Evolutionary conservation across 2,113 vertebrate species (phyloP).

Genomic region (Mirounga angustirostris): DNA sequence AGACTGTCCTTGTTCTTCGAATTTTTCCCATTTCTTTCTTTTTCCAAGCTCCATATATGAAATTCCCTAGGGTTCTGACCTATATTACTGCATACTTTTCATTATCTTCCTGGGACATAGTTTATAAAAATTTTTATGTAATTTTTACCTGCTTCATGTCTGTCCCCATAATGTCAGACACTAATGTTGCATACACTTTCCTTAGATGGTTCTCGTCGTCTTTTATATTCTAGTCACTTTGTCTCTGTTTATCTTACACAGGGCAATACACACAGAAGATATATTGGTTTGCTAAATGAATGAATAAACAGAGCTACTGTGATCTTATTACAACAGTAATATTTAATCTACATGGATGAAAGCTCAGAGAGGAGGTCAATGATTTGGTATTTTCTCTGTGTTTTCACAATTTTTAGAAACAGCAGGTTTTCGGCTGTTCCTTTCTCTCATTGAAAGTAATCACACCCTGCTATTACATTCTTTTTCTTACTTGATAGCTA

Average conservation of each 20-base stretch:
- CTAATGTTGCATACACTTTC: not conserved
- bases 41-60: not conserved
- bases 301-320: not conserved
- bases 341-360: not conserved
- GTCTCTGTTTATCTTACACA: not conserved
- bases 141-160: not conserved
- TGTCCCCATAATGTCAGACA: not conserved
- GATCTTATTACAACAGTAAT: not conserved
- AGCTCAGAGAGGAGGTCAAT: not conserved
- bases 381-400: not conserved
- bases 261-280: not conserved
- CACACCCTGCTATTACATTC: not conserved
- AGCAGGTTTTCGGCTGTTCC: constrained; percentile 10
- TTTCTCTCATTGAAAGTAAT: constrained; percentile 9
- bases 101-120: not conserved
- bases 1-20: not conserved
- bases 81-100: not conserved
- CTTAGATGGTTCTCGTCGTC: not conserved
- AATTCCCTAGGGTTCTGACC: not conserved
- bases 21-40: not conserved
- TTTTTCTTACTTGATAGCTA: constrained; percentile 9
- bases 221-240: not conserved
- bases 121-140: not conserved
- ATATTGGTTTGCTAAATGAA: constrained; percentile 23
- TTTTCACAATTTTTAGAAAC: constrained; percentile 26